phyloP scores from a whole-genome alignment of 2,113 vertebrate species.

The Pavo muticus region DNA sequence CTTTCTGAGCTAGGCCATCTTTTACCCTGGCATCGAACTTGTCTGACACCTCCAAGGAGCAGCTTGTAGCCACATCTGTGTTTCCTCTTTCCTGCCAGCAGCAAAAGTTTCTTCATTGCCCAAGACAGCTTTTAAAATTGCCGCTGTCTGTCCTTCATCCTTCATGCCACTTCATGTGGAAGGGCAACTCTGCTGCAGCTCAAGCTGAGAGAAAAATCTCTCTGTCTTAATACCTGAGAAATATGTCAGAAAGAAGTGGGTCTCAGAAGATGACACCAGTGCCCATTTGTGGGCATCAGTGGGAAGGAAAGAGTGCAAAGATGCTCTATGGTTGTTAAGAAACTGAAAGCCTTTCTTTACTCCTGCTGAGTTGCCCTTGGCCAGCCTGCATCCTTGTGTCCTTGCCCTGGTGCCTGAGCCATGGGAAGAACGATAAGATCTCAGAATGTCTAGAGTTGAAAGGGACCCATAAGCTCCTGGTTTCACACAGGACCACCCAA shows the following conservation, averaged over 20 bases:
- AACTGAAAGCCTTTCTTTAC: neutral
- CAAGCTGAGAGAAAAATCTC: rapidly evolving
- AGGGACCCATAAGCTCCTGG: neutral
- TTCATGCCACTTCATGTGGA: rapidly evolving
- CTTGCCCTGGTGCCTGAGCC: neutral
- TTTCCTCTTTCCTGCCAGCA: neutral
- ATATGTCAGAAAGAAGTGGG: neutral
- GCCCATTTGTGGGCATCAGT: neutral
- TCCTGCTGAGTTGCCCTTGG: neutral
- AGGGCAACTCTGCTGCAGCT: neutral
- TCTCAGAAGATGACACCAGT: neutral
- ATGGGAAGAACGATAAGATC: neutral
- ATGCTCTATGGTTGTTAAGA: rapidly evolving
- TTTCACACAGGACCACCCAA: neutral
- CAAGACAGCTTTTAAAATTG: neutral
- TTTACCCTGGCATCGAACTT: neutral
- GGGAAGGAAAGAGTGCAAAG: neutral
- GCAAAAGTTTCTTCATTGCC: constrained; percentile 8
- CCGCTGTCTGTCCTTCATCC: neutral
- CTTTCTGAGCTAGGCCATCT: neutral
- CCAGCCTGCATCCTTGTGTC: neutral
- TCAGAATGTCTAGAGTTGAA: neutral
- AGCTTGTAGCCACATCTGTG: neutral
- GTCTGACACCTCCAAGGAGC: neutral
- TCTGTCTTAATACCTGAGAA: neutral